A percentile compares a stretch with the other conserved stretches of the same genome.
Evolutionary conservation across 2,797 vertebrate genomes (phyloP).

Genomic region (Synaphobranchus kaupii): DNA sequence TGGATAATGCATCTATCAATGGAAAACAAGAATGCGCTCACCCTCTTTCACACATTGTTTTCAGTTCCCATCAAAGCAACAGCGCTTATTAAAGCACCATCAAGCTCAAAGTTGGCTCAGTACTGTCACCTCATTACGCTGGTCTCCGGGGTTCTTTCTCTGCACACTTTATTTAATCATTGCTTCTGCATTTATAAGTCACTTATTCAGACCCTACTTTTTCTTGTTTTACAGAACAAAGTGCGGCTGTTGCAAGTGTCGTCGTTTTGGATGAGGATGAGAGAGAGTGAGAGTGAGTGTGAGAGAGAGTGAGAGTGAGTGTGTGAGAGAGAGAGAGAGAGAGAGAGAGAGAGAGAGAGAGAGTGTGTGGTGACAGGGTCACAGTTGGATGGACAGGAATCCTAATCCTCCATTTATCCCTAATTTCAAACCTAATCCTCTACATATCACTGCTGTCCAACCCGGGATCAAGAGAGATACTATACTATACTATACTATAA

Average conservation of each 20-base stretch:
- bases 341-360: neutral
- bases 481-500: too few species aligned
- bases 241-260: neutral
- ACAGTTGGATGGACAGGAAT: conserved; percentile 38
- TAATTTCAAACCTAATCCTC: conserved; percentile 59
- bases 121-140: neutral
- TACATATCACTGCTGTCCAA: conserved; percentile 47
- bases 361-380: conserved; percentile 15
- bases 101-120: neutral
- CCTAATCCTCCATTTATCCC: conserved; percentile 47
- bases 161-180: neutral
- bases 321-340: neutral
- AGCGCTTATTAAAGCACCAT: neutral
- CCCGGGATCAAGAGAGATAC: conserved; percentile 15
- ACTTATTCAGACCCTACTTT: neutral
- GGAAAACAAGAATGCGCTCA: neutral
- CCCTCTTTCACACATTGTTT: neutral
- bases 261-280: neutral
- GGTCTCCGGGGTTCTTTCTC: neutral
- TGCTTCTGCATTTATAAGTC: neutral
- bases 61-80: neutral
- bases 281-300: neutral
- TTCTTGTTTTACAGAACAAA: neutral
- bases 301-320: neutral
- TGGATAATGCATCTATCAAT: neutral